Base-by-base conservation (phyloP, 2,888 invertebrate species). In the Eupithecia centaureata region DNA sequence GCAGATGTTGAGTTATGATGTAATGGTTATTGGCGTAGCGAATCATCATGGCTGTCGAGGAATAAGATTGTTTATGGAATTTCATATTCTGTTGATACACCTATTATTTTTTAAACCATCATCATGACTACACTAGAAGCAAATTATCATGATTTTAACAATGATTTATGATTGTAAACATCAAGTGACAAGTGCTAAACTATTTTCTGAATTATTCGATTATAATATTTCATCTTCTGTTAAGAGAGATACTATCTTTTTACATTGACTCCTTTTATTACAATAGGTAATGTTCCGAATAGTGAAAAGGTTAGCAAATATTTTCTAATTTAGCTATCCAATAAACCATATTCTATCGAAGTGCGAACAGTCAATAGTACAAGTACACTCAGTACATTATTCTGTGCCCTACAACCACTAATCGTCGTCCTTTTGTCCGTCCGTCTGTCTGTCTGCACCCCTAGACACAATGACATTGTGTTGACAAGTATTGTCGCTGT, bases 401-500 rank as follows among this genome's bases (percentile, higher is more conserved):
- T 15, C 57, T 54, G 63, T 52, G 72, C 61, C 61, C 33, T 57
- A 35, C 30, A 57, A 80, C 83, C 82, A 72, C 82, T 83, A 83
- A 86, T 81, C 81, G 77, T 80, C 82, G 85, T 82, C 73, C 85
- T 81, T 85, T 87, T 87, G 86, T 87, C 72, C 76, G 80, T 76
- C 73, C 74, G 82, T 82, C 79, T 79, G 82, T 83, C 57, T 32
- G 7, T 42, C 38, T 82, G 78, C 82, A 83, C 80, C 72, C 69
- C 68, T 72, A 64, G 71, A 56, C 64, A 64, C 72, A 67, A 63
- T 77, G 79, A 80, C 77, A 75, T 77, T 83, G 86, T 86, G 92
- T 87, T 89, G 90, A 91, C 91, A 89, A 79, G 77, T 76, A 87
- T 88, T 90, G 88, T 89, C 73, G 77, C 42, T 54, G 54, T 65